Base-by-base conservation (phyloP, 2,113 vertebrate species). In the Xiphorhynchus elegans region DNA sequence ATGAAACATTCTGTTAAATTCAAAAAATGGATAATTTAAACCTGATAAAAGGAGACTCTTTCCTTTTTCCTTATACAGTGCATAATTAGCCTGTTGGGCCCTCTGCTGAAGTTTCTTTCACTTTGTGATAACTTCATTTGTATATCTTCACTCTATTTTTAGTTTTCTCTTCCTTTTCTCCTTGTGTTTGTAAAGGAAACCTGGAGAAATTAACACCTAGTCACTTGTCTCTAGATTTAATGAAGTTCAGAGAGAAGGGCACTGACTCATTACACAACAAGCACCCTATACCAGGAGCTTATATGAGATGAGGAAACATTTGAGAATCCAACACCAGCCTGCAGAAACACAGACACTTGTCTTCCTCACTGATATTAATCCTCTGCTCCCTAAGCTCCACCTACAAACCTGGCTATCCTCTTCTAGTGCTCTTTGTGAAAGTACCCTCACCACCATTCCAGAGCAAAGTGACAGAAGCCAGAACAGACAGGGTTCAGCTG, bases 11-110 rank as follows among this genome's bases (percentile, higher is more conserved):
- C 85, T 77, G 63, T 70, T 95, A 88, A 93, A 92, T 76, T 88
- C 20, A 92, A 87, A 74, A 96, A 13, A 12, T 78, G 47, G 89
- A 20, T 78, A 84, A 96, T 60, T 94, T 83, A 85, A 85, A 88
- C 39, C n/a, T 88, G 75, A 87, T 77, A 84, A 96, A 88, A 95
- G 44, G 39, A 88, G 29, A 81, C 16, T 55, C 26, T 69, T 31
- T n/a, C 24, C 35, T 37, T 84, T 73, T 74, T 37, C 55, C 20
- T 78, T 24, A 37, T 25, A 29, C 13, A 56, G 29, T 40, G 17
- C 37, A 39, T 78, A 89, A 89, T 88, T 53, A 81, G 79, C 53
- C 39, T 59, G 58, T 66, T 79, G 59, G 39, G 21, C 16, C 29
- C 50, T 83, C 59, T 80, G 39, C 82, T 90, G 53, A 79, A 92